These are phyloP conservation scores for Hoplostethus atlanticus DNA, from an alignment of 2,797 vertebrate genomes.

Conservation along the genomic window DNA sequence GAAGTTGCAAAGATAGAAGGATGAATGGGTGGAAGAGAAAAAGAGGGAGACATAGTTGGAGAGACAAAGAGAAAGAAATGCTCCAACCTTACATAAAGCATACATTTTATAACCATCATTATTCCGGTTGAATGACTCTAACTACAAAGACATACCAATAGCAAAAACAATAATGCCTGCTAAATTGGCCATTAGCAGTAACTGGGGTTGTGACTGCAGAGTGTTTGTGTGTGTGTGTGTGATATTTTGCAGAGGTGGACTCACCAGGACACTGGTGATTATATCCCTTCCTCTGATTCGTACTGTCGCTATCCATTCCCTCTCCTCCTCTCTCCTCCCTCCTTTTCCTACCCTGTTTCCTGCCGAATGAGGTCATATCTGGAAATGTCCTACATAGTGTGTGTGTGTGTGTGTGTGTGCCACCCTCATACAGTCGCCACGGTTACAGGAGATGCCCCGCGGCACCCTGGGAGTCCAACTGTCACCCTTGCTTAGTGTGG, in stretches of 20 bases:
- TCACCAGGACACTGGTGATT: conserved; percentile 53
- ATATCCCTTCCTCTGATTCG: conserved; percentile 42
- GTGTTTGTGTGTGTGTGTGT: conserved; percentile 9
- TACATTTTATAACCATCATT: conserved; percentile 39
- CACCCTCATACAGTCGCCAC: conserved; percentile 78
- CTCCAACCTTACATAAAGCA: conserved; percentile 30
- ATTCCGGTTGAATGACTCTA: conserved; percentile 27
- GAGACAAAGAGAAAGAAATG: conserved; percentile 57
- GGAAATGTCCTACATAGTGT: conserved; percentile 76
- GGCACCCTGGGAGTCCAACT: conserved; percentile 83
- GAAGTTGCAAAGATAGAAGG: conserved; percentile 26
- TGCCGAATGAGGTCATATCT: conserved; percentile 77
- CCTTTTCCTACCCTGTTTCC: conserved; percentile 57
- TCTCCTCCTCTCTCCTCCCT: conserved; percentile 42
- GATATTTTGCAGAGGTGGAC: conserved; percentile 39
- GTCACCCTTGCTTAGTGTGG: conserved; percentile 82
- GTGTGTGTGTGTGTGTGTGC: conserved; percentile 51
- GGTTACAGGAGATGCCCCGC: conserved; percentile 82
- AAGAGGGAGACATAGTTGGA: conserved; percentile 17
- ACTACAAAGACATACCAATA: conserved; percentile 17
- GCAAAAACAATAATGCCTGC: conserved; percentile 11
- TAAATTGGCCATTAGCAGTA: conserved; percentile 13
- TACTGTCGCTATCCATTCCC: conserved; percentile 33
- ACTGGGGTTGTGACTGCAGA: conserved; percentile 15
- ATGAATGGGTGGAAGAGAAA: conserved; percentile 20